A percentile compares a stretch with the other conserved stretches of the same genome.
Conservation (phyloP, 2,113 vertebrate species). For the Pseudonaja textilis region DNA sequence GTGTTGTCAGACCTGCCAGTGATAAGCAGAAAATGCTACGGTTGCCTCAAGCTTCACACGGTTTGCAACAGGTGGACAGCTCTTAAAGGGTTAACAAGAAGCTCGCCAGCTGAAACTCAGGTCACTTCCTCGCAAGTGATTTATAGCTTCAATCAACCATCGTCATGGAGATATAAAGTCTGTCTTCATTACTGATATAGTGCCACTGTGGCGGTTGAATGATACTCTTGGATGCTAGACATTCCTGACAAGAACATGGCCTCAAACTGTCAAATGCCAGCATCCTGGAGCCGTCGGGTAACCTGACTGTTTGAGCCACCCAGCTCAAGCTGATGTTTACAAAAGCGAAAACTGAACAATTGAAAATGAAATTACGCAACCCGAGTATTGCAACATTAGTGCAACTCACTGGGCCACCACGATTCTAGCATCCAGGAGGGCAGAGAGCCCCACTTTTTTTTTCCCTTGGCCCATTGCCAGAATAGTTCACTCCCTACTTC, state of each 20-base stretch:
- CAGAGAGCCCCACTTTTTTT: not conserved
- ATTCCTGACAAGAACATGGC: not conserved
- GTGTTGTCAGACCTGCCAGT: not conserved
- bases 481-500: not conserved
- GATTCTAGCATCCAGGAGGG: not conserved
- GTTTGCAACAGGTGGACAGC: not conserved
- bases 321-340: not conserved
- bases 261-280: not conserved
- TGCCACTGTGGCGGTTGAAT: not conserved
- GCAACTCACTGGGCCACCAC: not conserved
- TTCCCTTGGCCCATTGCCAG: not conserved
- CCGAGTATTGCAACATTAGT: not conserved
- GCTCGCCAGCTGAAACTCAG: not conserved
- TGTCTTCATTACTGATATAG: not conserved
- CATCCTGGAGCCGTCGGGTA: not conserved
- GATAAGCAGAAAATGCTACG: not conserved
- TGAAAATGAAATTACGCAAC: not conserved
- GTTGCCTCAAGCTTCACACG: not conserved
- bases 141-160: not conserved
- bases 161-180: not conserved
- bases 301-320: not conserved
- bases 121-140: not conserved
- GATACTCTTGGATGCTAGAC: not conserved
- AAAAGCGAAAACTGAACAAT: not conserved
- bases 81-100: not conserved